Evolutionary conservation across 2,888 invertebrate species (phyloP).

Genomic region (Stegophylla sp.): DNA sequence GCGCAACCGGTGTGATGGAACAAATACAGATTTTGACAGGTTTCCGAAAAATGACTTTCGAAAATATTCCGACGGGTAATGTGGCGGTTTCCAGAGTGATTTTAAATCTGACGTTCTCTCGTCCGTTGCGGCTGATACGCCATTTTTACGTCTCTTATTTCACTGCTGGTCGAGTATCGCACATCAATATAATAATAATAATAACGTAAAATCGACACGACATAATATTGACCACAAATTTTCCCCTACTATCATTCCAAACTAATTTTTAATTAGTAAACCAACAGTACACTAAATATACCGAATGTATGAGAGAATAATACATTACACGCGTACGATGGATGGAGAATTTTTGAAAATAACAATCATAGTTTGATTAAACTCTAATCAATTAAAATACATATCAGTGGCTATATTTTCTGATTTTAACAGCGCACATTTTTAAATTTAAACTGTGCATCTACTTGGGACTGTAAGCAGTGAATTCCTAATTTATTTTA

Average conservation of each 20-base stretch:
- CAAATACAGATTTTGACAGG: conserved; percentile 23
- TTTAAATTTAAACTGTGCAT: no score
- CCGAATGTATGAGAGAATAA: no score
- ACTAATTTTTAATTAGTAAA: neutral
- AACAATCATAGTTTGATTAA: no score
- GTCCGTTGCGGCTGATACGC: neutral
- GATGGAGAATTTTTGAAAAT: no score
- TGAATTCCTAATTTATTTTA: no score
- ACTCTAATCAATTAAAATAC: no score
- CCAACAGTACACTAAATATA: neutral
- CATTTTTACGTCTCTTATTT: conserved; percentile 30
- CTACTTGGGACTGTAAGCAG: no score
- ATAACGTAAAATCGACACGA: conserved; percentile 4
- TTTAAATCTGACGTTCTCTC: conserved; percentile 5
- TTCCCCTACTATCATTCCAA: neutral
- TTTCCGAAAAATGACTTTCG: conserved; percentile 19
- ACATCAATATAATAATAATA: no score
- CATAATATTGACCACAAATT: neutral
- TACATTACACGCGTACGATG: no score
- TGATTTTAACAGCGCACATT: no score
- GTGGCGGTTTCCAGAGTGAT: neutral
- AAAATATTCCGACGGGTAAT: conserved; percentile 8
- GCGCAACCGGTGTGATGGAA: neutral
- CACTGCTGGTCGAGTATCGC: neutral
- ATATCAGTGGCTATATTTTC: no score